A percentile compares a stretch with the other conserved stretches of the same genome.
Conservation (phyloP, 1,140 invertebrate species). For the Berghia stephanieae region DNA sequence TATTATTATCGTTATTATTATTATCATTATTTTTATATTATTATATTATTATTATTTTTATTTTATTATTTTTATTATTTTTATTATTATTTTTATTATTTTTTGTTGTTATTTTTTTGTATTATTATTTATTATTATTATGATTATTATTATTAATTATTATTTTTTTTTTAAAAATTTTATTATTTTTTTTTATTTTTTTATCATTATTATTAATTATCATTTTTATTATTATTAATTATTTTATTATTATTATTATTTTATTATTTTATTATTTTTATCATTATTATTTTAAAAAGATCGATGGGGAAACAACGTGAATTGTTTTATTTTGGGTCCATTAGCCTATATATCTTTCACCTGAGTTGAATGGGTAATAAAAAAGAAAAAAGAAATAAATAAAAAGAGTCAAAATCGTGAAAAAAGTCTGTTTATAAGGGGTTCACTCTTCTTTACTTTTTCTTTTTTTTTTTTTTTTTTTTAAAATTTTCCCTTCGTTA, state of each 20-base stretch:
- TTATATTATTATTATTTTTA: too few species aligned
- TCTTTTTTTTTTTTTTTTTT: background rate
- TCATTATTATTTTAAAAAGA: background rate
- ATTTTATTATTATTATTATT: background rate
- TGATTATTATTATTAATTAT: too few species aligned
- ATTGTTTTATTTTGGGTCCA: background rate
- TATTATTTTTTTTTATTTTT: background rate
- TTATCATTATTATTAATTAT: too few species aligned
- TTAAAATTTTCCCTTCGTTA: background rate
- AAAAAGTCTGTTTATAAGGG: background rate
- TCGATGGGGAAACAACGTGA: background rate
- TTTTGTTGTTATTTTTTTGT: too few species aligned
- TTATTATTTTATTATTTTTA: too few species aligned
- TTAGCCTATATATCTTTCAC: background rate
- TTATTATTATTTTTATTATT: too few species aligned
- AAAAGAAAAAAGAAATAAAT: background rate
- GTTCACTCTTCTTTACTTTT: background rate
- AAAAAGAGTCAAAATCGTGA: background rate
- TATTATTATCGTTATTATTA: too few species aligned
- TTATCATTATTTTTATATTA: too few species aligned
- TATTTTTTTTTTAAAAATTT: background rate
- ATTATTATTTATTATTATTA: too few species aligned
- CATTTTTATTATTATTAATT: too few species aligned
- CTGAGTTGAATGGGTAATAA: background rate
- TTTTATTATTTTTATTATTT: too few species aligned